Percentiles rank a stretch among this genome's conserved stretches.
Evolutionary conservation across 92 coral and sea anemone genomes (phyloP).

Genomic region (Porites divaricata): DNA sequence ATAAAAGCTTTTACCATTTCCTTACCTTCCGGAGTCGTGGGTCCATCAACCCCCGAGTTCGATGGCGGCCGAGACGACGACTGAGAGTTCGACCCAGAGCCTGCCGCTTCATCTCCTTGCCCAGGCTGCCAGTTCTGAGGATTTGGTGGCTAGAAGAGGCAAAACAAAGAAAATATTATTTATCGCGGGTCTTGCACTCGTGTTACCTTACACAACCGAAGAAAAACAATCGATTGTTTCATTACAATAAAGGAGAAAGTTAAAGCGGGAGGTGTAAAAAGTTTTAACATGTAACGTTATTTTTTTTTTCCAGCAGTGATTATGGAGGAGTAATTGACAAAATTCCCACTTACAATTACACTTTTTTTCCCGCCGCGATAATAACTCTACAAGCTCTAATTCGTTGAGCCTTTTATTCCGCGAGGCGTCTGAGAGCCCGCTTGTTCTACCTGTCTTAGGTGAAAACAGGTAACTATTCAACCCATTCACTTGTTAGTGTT

Average conservation of each 20-base stretch:
- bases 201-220: constrained; percentile 61
- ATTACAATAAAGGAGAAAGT: constrained; percentile 81
- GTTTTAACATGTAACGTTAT: constrained; percentile 68
- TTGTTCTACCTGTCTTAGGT: constrained; percentile 52
- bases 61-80: constrained; percentile 90
- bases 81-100: constrained; percentile 84
- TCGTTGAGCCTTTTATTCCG: constrained; percentile 13
- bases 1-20: constrained; percentile 71
- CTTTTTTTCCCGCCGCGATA: constrained; percentile 45
- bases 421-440: constrained; percentile 50
- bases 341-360: constrained; percentile 57
- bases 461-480: constrained; percentile 49
- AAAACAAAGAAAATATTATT: constrained; percentile 53
- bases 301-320: constrained; percentile 78
- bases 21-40: constrained; percentile 97
- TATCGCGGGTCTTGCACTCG: constrained; percentile 82
- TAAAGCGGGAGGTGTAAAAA: constrained; percentile 71
- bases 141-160: constrained; percentile 68
- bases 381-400: constrained; percentile 25
- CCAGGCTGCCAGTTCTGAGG: constrained; percentile 86
- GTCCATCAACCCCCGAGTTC: constrained; percentile 89
- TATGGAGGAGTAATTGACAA: constrained; percentile 67
- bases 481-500: constrained; percentile 30
- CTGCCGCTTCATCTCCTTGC: constrained; percentile 77
- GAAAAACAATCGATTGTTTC: constrained; percentile 72